Percentiles rank a stretch among this genome's conserved stretches.
These are phyloP conservation scores for Neelides sp. DNA, from an alignment of 1,140 invertebrate species.

Conservation along the genomic window DNA sequence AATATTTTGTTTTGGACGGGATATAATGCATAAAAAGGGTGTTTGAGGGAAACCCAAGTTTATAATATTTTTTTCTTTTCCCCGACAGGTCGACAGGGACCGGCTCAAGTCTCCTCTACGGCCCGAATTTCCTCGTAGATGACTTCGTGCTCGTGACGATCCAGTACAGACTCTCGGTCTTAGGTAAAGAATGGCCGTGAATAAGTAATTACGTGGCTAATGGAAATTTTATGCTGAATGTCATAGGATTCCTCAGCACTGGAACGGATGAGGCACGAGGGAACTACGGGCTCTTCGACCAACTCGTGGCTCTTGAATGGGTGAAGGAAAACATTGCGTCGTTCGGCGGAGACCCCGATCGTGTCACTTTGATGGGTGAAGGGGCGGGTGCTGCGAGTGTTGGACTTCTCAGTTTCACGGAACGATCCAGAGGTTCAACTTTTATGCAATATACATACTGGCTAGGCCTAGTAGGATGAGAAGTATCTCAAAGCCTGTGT, in stretches of 20 bases:
- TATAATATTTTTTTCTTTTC: conserved; percentile 4
- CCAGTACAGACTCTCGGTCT: conserved; percentile 34
- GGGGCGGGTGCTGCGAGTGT: conserved; percentile 25
- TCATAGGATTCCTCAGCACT: conserved; percentile 33
- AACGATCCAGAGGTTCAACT: conserved; percentile 28
- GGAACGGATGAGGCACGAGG: conserved; percentile 31
- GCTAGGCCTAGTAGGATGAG: no score
- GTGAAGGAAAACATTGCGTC: conserved; percentile 36
- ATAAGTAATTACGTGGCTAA: no score
- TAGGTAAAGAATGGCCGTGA: no score
- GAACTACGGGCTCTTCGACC: conserved; percentile 39
- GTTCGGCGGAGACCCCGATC: conserved; percentile 36
- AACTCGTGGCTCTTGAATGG: conserved; percentile 39
- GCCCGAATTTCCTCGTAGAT: conserved; percentile 31
- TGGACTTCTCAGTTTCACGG: conserved; percentile 26
- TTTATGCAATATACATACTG: no score
- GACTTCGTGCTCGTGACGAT: conserved; percentile 34
- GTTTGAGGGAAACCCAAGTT: no score
- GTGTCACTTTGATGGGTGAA: conserved; percentile 28
- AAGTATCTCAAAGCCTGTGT: no score
- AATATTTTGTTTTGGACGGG: no score
- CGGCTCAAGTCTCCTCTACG: conserved; percentile 23
- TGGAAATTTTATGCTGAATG: no score
- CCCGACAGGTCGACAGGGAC: conserved; percentile 3
- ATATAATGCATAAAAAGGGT: no score